These are phyloP conservation scores for Dynastes hyllus DNA, from an alignment of 2,888 invertebrate species.

Conservation along the genomic window DNA sequence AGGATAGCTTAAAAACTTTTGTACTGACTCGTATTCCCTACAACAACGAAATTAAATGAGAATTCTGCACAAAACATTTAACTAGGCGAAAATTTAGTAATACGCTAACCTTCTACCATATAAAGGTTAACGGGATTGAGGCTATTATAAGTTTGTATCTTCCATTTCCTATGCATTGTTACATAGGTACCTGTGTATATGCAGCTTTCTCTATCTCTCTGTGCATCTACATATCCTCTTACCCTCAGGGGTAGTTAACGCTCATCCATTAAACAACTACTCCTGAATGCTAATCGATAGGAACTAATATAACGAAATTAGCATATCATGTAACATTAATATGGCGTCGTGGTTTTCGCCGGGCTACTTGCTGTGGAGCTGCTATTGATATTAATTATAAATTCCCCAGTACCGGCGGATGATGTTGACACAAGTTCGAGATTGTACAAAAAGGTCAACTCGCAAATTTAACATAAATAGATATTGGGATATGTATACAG, in stretches of 20 bases:
- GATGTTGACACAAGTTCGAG: constrained; percentile 23
- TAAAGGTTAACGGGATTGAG: not conserved
- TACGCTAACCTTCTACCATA: not conserved
- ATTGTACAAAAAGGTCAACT: constrained; percentile 16
- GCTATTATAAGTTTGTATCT: not conserved
- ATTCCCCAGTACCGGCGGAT: constrained; percentile 11
- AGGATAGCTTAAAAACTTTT: not conserved
- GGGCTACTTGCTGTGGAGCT: constrained; percentile 19
- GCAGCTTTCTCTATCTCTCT: not conserved
- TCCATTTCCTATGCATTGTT: not conserved
- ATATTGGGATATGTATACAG: not conserved
- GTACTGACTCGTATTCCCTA: not conserved
- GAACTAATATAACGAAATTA: constrained; percentile 48
- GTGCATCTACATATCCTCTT: constrained; percentile 8
- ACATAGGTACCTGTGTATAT: not conserved
- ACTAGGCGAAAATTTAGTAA: not conserved
- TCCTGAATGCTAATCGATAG: constrained; percentile 38
- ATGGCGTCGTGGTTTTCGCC: constrained; percentile 20
- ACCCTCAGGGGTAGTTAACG: not conserved
- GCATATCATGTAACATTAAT: constrained; percentile 47
- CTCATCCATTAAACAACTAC: constrained; percentile 33
- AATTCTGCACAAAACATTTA: too few species aligned
- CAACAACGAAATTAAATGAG: too few species aligned
- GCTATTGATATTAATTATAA: constrained; percentile 27
- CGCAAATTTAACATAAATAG: constrained; percentile 3